Conservation (phyloP, 1,140 invertebrate species). For the Globodera ellingtonae region DNA sequence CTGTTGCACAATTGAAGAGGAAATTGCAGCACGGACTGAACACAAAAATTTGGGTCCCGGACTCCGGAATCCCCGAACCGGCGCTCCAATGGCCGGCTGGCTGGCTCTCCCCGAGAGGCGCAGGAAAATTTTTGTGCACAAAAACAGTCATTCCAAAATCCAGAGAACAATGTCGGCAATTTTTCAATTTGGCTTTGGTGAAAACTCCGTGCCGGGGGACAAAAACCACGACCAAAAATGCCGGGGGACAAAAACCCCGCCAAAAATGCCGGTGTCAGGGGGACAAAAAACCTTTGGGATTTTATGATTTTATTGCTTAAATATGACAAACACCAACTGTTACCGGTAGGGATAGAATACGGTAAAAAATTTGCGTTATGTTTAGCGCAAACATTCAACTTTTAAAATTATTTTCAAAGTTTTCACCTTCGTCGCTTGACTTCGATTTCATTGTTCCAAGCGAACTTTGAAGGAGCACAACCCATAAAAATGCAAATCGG, state of each 20-base stretch:
- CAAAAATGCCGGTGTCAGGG: not conserved
- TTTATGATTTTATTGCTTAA: not conserved
- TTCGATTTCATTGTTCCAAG: not conserved
- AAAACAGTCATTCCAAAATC: not conserved
- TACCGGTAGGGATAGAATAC: too few relatives aligned
- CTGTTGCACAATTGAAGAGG: slow-evolving; percentile 11
- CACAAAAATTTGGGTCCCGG: not conserved
- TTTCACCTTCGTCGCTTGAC: not conserved
- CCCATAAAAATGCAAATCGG: slow-evolving; percentile 7
- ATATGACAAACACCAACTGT: not conserved
- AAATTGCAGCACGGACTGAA: slow-evolving; percentile 31
- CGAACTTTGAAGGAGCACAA: not conserved
- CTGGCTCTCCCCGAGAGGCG: not conserved
- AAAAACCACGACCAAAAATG: not conserved
- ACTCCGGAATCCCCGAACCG: too few relatives aligned
- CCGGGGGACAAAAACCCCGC: not conserved
- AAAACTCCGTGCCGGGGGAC: not conserved
- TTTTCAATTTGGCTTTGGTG: not conserved
- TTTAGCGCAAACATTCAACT: not conserved
- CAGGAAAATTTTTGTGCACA: not conserved
- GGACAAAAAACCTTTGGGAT: not conserved
- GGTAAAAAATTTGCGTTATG: too few relatives aligned
- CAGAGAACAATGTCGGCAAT: not conserved
- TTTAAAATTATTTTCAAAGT: not conserved
- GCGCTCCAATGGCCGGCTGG: not conserved